Conservation (phyloP, 2,113 vertebrate species). For the Alethe castanea region DNA sequence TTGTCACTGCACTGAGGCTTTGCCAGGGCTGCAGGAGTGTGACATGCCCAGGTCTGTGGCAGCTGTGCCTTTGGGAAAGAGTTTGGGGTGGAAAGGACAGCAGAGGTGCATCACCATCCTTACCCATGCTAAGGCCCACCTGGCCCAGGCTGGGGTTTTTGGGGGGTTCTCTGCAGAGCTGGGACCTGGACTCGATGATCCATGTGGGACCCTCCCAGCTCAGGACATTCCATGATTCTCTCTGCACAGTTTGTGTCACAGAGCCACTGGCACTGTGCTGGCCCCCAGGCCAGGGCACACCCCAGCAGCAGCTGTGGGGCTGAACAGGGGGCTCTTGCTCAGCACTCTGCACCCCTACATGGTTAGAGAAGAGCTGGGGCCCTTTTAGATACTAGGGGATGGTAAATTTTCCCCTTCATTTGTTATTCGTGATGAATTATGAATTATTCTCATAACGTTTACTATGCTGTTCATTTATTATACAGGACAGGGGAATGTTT, state of each 20-base stretch:
- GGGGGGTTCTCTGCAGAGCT: background rate
- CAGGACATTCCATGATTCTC: background rate
- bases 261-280: background rate
- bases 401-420: conserved; percentile 73
- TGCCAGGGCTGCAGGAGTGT: background rate
- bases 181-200: accelerated
- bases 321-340: background rate
- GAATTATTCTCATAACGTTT: conserved; percentile 72
- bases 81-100: background rate
- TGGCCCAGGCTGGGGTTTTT: background rate
- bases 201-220: accelerated
- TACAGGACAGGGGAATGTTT: conserved; percentile 65
- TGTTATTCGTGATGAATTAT: conserved; percentile 74
- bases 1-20: background rate
- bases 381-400: conserved; percentile 60
- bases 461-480: conserved; percentile 73
- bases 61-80: background rate
- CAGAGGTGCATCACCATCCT: background rate
- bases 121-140: background rate
- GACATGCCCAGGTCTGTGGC: background rate
- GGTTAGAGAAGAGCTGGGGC: conserved; percentile 32
- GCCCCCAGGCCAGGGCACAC: background rate
- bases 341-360: background rate
- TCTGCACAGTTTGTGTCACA: background rate
- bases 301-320: background rate